phyloP scores from a whole-genome alignment of 35 echinoderm and acorn worm species.

The Heliocidaris erythrogramma region DNA sequence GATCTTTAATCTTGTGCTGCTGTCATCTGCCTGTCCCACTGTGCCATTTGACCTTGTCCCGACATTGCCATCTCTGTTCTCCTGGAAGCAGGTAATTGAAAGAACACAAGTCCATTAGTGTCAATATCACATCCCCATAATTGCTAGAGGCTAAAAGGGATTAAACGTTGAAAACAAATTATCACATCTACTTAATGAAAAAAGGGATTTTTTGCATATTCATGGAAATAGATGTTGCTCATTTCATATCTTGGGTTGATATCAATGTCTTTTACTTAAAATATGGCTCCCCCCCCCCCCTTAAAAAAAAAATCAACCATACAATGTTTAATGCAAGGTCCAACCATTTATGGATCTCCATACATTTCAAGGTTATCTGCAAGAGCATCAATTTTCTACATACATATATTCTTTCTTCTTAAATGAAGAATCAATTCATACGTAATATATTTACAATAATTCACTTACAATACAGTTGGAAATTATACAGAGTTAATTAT shows the following conservation, averaged over 20 bases:
- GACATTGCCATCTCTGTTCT: background rate
- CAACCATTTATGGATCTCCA: too few species aligned
- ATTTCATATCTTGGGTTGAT: background rate
- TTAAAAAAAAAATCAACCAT: too few species aligned
- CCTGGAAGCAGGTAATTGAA: conserved; percentile 13
- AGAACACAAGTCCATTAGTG: background rate
- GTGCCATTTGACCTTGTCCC: conserved; percentile 34
- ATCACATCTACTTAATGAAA: too few species aligned
- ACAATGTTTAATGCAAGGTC: too few species aligned
- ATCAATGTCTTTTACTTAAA: background rate
- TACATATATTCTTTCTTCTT: too few species aligned
- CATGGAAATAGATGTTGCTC: background rate
- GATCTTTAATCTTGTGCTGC: conserved; percentile 40
- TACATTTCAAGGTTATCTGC: too few species aligned
- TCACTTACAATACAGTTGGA: too few species aligned
- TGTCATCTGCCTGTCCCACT: background rate
- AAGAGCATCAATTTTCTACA: too few species aligned
- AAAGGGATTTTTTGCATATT: background rate
- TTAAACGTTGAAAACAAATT: background rate
- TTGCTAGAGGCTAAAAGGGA: background rate
- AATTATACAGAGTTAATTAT: too few species aligned
- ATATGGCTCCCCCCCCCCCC: too few species aligned
- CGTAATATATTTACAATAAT: too few species aligned
- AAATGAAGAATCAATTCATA: too few species aligned
- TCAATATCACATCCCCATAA: background rate